Evolutionary conservation across 1,140 invertebrate genomes (phyloP), one percentile per base, ranked within the genome.

Genomic region (Lycorma delicatula): DNA sequence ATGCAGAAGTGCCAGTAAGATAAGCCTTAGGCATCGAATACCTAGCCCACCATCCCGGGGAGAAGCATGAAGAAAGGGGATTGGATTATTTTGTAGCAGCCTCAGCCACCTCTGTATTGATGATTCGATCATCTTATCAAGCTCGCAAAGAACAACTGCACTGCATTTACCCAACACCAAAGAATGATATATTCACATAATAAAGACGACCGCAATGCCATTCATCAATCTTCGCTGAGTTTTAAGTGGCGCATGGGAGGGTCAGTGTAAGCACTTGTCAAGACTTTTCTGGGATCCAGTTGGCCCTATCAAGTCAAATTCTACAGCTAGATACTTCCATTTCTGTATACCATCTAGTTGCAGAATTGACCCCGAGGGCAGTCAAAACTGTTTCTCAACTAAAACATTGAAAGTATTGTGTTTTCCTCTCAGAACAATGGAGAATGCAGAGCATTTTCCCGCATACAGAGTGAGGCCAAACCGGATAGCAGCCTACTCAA

Each of bases 51-150:
- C 23, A 51, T 0, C 61, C 25, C 0, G 55, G 13, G 0, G 70
- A n/a, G n/a, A n/a, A n/a, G n/a, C 66, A 49, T 75, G 68, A 49
- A 75, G 65, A 27, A 67, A 72, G 0, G 54, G 66, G 0, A 58
- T 67, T 0, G 70, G 64, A 0, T 61, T 55, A 56, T 75, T 71
- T 5, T 63, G 49, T 0, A 71, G 72, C 0, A 74, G 53, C 13
- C 60, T n/a, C 1, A 73, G 49, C 68, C 69, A 71, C 18, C 60
- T 54, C 47, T 69, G 54, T 0, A 71, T 63, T 0, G 56, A 49
- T 1, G n/a, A 16, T 25, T 41, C 23, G 9, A 44, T 22, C 41
- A 7, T 44, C 16, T 20, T 44, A 11, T 44, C 41, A 6, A 22
- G 16, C 41, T 59, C 60, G 0, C 64, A 60, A 0, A 74, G 46